These are phyloP conservation scores for Pinna nobilis DNA, from an alignment of 1,140 invertebrate species.

Conservation along the genomic window DNA sequence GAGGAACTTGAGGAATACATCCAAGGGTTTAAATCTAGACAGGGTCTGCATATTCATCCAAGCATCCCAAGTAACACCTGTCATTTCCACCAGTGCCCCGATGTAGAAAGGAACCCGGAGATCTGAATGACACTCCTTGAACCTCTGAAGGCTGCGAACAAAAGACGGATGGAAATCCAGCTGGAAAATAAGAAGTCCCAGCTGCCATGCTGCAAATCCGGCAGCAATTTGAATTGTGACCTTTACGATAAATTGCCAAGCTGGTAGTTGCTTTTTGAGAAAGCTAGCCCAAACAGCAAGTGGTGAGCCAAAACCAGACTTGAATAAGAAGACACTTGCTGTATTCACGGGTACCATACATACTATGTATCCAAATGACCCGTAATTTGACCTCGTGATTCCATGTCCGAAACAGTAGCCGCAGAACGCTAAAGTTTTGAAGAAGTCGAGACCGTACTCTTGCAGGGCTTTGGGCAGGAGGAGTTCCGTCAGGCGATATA, in stretches of 20 bases:
- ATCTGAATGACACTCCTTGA: constrained; percentile 7
- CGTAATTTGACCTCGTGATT: constrained; percentile 10
- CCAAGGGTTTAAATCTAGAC: not conserved
- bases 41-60: constrained; percentile 20
- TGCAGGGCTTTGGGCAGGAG: not conserved
- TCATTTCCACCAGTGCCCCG: not conserved
- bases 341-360: constrained; percentile 26
- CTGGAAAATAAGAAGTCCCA: constrained; percentile 9
- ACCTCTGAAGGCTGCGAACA: not conserved
- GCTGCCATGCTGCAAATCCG: constrained; percentile 6
- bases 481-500: constrained; percentile 7
- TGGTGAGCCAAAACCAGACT: constrained; percentile 7
- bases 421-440: constrained; percentile 31
- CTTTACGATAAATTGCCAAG: not conserved
- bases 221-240: constrained; percentile 6
- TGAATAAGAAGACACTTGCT: constrained; percentile 7
- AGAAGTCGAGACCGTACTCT: constrained; percentile 15
- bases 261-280: not conserved
- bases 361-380: constrained; percentile 1
- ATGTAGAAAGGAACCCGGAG: not conserved
- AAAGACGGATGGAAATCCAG: constrained; percentile 29
- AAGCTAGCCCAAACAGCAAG: constrained; percentile 7
- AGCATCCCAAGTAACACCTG: constrained; percentile 17
- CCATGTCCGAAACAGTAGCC: constrained; percentile 22
- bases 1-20: constrained; percentile 15